phyloP scores from a whole-genome alignment of 92 coral and sea anemone genomes.

The Palythoa grandis region DNA sequence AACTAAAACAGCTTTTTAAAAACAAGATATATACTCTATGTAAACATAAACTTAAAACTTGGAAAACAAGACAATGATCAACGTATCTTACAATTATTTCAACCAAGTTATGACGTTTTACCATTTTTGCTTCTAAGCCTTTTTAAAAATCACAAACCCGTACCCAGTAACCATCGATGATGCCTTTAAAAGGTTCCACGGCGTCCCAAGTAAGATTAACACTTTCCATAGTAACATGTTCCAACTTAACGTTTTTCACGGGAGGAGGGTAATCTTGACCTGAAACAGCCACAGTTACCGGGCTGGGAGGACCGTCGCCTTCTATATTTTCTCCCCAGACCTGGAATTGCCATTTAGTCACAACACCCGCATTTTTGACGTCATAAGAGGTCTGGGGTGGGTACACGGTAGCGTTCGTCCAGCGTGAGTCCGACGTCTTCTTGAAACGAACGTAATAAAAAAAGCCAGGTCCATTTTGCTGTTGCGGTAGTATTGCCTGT shows the following conservation, averaged over 20 bases:
- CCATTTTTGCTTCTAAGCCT: no score
- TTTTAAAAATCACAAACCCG: no score
- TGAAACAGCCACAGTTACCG: neutral
- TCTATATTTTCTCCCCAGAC: neutral
- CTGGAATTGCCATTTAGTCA: no score
- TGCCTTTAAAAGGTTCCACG: neutral
- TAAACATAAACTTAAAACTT: no score
- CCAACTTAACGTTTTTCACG: neutral
- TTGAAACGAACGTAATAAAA: neutral
- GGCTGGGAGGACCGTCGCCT: neutral
- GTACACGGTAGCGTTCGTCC: neutral
- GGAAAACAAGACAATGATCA: no score
- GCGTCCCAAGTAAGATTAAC: conserved; percentile 4
- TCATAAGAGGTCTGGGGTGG: neutral
- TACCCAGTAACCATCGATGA: conserved; percentile 18
- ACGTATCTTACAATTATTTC: no score
- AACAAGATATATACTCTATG: no score
- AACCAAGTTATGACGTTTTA: no score
- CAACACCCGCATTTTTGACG: no score
- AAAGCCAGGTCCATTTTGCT: conserved; percentile 9
- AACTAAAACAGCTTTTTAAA: no score
- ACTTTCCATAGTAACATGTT: neutral
- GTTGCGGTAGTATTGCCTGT: neutral
- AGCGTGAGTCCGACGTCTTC: neutral
- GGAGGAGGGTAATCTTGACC: conserved; percentile 17